A percentile compares a stretch with the other conserved stretches of the same genome.
Evolutionary conservation across 2,888 invertebrate genomes (phyloP).

Genomic region (Esperia sulphurella): DNA sequence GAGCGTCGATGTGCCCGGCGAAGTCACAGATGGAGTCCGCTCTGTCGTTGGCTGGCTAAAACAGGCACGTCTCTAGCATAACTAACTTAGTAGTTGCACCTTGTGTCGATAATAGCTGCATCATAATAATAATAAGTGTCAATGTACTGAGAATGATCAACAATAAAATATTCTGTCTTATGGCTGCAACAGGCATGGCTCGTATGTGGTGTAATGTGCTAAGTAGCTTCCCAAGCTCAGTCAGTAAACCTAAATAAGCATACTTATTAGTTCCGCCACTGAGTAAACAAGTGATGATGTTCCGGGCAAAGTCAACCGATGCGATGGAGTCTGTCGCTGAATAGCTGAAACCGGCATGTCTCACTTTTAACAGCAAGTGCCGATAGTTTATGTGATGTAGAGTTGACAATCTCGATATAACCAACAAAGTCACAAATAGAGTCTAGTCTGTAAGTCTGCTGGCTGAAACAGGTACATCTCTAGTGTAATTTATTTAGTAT

Average conservation of each 20-base stretch:
- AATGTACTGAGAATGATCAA: too few relatives aligned
- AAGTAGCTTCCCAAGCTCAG: too few relatives aligned
- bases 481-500: too few relatives aligned
- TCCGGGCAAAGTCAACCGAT: slow-evolving; percentile 82
- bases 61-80: slow-evolving; percentile 77
- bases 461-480: slow-evolving; percentile 77
- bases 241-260: too few relatives aligned
- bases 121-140: too few relatives aligned
- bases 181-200: too few relatives aligned
- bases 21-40: slow-evolving; percentile 85
- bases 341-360: slow-evolving; percentile 88
- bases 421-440: slow-evolving; percentile 83
- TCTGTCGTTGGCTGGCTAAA: slow-evolving; percentile 91
- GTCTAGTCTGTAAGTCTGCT: slow-evolving; percentile 89
- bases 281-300: slow-evolving; percentile 84
- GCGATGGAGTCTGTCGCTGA: slow-evolving; percentile 88
- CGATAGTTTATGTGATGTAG: slow-evolving; percentile 52
- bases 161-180: too few relatives aligned
- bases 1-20: slow-evolving; percentile 81
- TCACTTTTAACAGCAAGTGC: too few relatives aligned
- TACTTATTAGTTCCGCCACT: slow-evolving; percentile 79
- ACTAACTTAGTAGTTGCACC: background rate
- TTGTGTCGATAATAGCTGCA: background rate
- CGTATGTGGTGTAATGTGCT: too few relatives aligned
- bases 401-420: slow-evolving; percentile 83